Conservation (phyloP, 2,113 vertebrate genomes). For the Chelonoidis abingdonii region DNA sequence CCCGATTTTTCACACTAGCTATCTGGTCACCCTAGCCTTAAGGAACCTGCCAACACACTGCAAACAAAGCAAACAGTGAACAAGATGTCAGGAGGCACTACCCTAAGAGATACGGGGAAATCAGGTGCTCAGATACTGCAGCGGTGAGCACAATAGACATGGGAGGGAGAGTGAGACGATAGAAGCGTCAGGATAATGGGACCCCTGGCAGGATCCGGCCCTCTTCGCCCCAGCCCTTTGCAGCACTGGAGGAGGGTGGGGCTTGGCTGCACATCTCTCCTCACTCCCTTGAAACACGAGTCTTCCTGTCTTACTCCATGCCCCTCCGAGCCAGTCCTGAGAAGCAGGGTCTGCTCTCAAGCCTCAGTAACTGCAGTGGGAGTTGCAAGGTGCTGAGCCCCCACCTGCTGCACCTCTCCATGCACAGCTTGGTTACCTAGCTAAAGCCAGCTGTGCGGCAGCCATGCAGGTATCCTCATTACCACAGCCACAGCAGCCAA, state of each 20-base stretch:
- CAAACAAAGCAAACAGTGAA: not conserved
- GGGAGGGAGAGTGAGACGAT: not conserved
- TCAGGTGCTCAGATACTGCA: not conserved
- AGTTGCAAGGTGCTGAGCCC: not conserved
- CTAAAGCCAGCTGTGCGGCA: not conserved
- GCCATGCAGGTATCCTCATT: conserved; percentile 32
- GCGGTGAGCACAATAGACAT: not conserved
- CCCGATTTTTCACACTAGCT: not conserved
- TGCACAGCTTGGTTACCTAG: not conserved
- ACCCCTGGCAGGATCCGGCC: not conserved
- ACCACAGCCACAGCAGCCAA: not conserved
- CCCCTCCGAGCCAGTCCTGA: not conserved
- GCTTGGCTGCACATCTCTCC: not conserved
- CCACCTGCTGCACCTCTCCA: not conserved
- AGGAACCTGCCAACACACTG: not conserved
- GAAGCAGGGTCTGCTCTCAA: not conserved
- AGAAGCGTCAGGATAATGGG: not conserved
- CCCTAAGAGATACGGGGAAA: not conserved
- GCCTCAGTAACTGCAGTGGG: not conserved
- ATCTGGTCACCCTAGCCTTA: not conserved
- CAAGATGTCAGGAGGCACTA: not conserved
- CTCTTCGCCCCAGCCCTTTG: not conserved
- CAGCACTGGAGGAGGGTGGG: not conserved
- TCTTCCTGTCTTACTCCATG: not conserved
- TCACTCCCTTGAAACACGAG: rapidly evolving